Base-by-base conservation (phyloP, 1,140 invertebrate species). In the Teleopsis dalmanni region DNA sequence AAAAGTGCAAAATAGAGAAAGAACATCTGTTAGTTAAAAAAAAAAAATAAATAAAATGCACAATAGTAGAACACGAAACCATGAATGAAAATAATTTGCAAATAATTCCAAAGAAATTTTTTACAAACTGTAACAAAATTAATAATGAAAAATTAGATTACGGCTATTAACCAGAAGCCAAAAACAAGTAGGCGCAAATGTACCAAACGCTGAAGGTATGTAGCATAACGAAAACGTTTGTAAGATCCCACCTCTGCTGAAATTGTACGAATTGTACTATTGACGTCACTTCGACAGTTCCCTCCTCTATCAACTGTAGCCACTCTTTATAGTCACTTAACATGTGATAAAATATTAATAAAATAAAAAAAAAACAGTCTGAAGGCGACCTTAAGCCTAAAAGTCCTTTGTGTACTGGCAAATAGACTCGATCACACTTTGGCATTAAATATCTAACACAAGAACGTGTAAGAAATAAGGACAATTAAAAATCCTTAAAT, bases 401-500 rank as follows among this genome's bases (percentile, higher is more conserved):
- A n/a, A n/a, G n/a, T n/a, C n/a, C n/a, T n/a, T n/a, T n/a, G n/a
- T n/a, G n/a, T n/a, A 6, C 11, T 10, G 6, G 7, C 5, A 42
- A 11, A 21, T 16, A 33, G 16, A 35, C 44, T 31, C 44, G 44
- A 46, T 34, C 33, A 27, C 33, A 36, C 44, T 31, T 36, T 25
- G 23, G 19, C 14, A 43, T 36, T 35, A 46, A 34, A 14, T 18
- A 16, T 22, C n/a, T 27, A 11, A 13, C 21, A n/a, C 33, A 27
- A 23, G 19, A 46, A n/a, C 31, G 33, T 22, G 18, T 22, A 25
- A 46, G 33, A 25, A 46, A 26, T 25, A 36, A 36, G 44, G 44
- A 46, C 44, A 35, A 46, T 46, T 46, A 25, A 46, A 31, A 46
- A 46, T 46, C 44, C 29, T 46, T 46, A 46, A 46, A 46, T 35